These are phyloP conservation scores for Egretta garzetta DNA, from an alignment of 2,113 vertebrate genomes.

Conservation along the genomic window DNA sequence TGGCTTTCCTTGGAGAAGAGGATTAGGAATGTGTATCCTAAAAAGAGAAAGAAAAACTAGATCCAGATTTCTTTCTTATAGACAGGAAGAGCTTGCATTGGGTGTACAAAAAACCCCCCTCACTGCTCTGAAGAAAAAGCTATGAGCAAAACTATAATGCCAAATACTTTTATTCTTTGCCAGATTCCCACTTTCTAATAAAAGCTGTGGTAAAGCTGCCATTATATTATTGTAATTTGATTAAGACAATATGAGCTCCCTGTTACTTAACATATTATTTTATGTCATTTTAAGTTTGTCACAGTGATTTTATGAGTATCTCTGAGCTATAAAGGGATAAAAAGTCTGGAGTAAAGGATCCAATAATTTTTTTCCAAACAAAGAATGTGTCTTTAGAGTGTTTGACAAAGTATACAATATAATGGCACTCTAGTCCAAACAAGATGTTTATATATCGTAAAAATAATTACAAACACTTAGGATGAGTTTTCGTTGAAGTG, in stretches of 20 bases:
- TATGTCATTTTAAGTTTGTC: background rate
- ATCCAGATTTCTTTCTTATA: slow-evolving; percentile 8
- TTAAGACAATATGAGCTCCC: background rate
- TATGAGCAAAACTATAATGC: background rate
- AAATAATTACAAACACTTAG: background rate
- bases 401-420: background rate
- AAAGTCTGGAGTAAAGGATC: background rate
- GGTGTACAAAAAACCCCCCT: background rate
- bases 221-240: background rate
- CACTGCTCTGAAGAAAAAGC: background rate
- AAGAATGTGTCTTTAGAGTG: background rate
- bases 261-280: background rate
- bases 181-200: background rate
- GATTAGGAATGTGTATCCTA: background rate
- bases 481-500: background rate
- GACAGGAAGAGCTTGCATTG: background rate
- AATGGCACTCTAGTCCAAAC: background rate
- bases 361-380: background rate
- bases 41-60: slow-evolving; percentile 10
- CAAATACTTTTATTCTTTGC: background rate
- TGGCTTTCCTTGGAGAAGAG: slow-evolving; percentile 39
- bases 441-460: background rate
- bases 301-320: background rate
- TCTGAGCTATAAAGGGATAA: background rate
- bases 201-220: background rate